Conservation (phyloP, 2,888 invertebrate genomes). For the Micoletzkya japonica region DNA sequence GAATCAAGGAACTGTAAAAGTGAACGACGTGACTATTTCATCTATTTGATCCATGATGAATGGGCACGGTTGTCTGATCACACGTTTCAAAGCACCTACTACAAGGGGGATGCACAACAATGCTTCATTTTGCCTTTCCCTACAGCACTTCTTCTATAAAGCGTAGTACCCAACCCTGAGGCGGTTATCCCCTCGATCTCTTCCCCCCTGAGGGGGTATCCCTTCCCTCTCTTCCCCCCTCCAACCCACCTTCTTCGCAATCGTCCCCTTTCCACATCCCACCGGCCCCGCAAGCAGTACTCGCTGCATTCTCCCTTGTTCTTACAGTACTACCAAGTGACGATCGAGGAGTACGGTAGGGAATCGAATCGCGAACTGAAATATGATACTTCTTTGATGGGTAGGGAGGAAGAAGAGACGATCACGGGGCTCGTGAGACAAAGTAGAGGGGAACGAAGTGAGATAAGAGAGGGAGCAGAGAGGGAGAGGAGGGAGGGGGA, state of each 20-base stretch:
- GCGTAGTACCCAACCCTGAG: background rate
- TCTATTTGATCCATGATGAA: too few species aligned
- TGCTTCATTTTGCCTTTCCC: too few species aligned
- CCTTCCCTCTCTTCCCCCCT: constrained; percentile 1
- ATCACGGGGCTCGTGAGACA: too few species aligned
- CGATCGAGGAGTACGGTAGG: background rate
- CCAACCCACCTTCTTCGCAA: constrained; percentile 29
- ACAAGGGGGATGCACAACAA: background rate
- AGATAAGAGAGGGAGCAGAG: constrained; percentile 10
- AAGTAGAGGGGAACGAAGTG: background rate
- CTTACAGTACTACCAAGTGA: background rate
- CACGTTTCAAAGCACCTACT: background rate
- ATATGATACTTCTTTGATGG: background rate
- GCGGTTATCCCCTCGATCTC: background rate
- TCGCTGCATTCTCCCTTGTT: constrained; percentile 22
- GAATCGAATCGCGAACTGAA: background rate
- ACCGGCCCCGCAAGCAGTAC: constrained; percentile 27
- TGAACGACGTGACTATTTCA: too few species aligned
- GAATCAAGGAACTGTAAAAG: too few species aligned
- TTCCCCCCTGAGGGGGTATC: too few species aligned
- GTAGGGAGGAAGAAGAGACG: too few species aligned
- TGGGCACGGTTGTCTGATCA: too few species aligned
- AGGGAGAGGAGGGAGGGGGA: constrained; percentile 5
- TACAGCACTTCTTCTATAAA: too few species aligned
- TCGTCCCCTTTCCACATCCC: constrained; percentile 29